Conservation (phyloP, 2,888 invertebrate species). For the Callyntrura guangdongensis region DNA sequence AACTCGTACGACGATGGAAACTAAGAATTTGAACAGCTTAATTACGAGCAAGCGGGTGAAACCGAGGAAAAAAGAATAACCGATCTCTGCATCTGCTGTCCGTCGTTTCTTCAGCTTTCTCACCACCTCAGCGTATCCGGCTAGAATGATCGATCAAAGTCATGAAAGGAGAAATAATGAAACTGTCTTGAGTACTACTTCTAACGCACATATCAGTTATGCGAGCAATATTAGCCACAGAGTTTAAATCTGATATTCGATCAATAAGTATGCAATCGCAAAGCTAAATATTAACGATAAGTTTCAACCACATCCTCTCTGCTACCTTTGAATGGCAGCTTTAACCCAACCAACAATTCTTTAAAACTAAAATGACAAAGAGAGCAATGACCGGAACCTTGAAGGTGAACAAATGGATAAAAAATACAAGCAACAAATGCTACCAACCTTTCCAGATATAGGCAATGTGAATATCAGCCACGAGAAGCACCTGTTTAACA, state of each 20-base stretch:
- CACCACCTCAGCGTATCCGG: neutral
- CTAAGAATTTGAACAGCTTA: neutral
- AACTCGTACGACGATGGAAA: constrained; percentile 74
- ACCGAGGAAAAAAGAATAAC: neutral
- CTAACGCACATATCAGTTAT: neutral
- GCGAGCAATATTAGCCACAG: neutral
- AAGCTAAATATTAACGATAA: neutral
- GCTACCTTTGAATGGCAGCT: neutral
- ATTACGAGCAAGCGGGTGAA: constrained; percentile 13
- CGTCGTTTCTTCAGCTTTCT: too few species aligned
- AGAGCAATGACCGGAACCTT: constrained; percentile 48
- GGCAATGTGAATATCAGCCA: neutral
- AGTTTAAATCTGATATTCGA: neutral
- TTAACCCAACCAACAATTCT: constrained; percentile 3
- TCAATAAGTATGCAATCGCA: too few species aligned
- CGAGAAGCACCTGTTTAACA: neutral
- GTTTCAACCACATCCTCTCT: neutral
- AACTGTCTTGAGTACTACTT: constrained; percentile 29
- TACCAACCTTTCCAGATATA: neutral
- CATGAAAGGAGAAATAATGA: constrained; percentile 39
- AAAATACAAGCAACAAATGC: neutral
- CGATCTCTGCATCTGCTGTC: neutral
- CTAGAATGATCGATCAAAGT: constrained; percentile 55
- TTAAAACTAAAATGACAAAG: neutral
- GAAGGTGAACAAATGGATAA: neutral